Evolutionary conservation across 1,140 invertebrate species (phyloP), one percentile per base, ranked within the genome.

Genomic region (Carcinoscorpius rotundicauda): DNA sequence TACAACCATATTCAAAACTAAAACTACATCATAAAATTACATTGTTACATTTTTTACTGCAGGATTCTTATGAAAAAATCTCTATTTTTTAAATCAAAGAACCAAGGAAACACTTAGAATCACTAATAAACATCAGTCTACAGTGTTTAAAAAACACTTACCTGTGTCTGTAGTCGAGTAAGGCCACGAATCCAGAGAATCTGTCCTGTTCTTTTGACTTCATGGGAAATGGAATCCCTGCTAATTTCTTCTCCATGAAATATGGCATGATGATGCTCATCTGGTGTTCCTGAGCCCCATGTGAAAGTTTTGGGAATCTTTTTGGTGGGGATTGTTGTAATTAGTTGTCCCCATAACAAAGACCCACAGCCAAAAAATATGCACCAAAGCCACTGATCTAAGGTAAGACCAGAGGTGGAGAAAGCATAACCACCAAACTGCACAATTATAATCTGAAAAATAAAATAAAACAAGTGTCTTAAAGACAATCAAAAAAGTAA

Each of bases 361-460:
- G 89, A 90, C 71, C 95, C 94, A 71, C 96, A 79, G 62, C 97
- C 97, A 78, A 99, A 95, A 78, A 98, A 91, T 73, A 99, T 77
- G 80, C 97, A 99, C 95, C 95, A 99, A 74, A 97, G 80, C 97
- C 97, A 99, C 80, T 98, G 95, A 72, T 97, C 94, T 72, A 97
- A 73, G 68, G 86, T 84, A 58, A 99, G 83, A 57, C 85, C 85
- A 74, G 85, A 86, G 70, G 95, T 98, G 73, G 88, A 91, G 82
- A 99, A 99, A 72, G 93, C 95, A 83, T 89, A 86, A 75, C 93
- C 92, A 76, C 96, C 97, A 80, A 89, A 97, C 79, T 99, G 91
- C 74, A 99, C 88, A 74, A 99, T 97, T 64, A 98, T 71, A 74
- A 98, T 85, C 93, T 97, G 77, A 57, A 73, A 69, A 60, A 49